Conservation (phyloP, 1,140 invertebrate genomes). For the Drosophila ficusphila region DNA sequence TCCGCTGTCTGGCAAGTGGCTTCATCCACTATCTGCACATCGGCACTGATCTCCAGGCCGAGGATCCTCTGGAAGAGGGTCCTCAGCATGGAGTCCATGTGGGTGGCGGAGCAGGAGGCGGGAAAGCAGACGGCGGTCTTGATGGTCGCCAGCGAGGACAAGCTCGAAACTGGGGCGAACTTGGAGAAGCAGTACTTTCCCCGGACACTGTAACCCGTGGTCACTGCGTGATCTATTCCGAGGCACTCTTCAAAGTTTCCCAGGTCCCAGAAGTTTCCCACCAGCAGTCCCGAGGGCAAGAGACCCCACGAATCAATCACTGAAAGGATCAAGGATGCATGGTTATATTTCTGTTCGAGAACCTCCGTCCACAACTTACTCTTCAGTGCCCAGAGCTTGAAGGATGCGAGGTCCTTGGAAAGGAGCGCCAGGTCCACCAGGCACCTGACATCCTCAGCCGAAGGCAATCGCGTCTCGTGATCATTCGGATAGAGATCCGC, state of each 20-base stretch:
- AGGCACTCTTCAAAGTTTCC: slow-evolving; percentile 59
- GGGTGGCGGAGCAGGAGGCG: slow-evolving; percentile 27
- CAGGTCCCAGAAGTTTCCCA: slow-evolving; percentile 40
- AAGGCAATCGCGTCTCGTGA: background rate
- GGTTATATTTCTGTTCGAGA: too few relatives aligned
- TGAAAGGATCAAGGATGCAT: background rate
- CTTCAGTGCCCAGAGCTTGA: slow-evolving; percentile 23
- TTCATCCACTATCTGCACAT: slow-evolving; percentile 14
- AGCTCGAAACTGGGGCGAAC: background rate
- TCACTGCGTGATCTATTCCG: slow-evolving; percentile 10
- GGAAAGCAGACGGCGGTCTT: slow-evolving; percentile 51
- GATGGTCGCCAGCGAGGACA: background rate
- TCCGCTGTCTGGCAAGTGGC: slow-evolving; percentile 39
- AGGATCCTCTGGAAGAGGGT: slow-evolving; percentile 26
- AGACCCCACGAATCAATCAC: slow-evolving; percentile 60
- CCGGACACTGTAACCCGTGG: background rate
- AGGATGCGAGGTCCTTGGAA: background rate
- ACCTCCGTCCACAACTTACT: background rate
- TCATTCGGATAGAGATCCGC: slow-evolving; percentile 9
- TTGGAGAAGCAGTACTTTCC: slow-evolving; percentile 48
- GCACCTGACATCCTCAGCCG: slow-evolving; percentile 19
- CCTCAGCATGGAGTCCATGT: slow-evolving; percentile 37
- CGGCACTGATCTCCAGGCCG: slow-evolving; percentile 1
- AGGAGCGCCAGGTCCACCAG: slow-evolving; percentile 22
- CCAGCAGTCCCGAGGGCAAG: slow-evolving; percentile 42